phyloP scores from a whole-genome alignment of 2,888 invertebrate species.

The Andrena bicolor region DNA sequence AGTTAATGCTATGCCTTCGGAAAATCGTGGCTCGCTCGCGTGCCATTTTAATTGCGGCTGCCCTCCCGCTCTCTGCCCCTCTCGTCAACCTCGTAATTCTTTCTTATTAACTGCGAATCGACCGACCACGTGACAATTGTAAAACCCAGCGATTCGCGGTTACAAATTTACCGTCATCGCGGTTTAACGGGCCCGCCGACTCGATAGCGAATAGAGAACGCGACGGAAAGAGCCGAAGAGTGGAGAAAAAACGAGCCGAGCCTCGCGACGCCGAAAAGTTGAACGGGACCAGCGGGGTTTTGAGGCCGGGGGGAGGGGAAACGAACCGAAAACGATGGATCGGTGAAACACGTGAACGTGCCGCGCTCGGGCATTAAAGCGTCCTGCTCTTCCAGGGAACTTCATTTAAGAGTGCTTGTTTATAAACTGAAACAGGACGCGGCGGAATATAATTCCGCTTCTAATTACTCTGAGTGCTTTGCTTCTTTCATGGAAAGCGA shows the following conservation, averaged over 20 bases:
- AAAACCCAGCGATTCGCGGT: neutral
- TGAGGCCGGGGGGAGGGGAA: neutral
- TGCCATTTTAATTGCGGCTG: constrained; percentile 14
- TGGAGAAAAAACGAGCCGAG: neutral
- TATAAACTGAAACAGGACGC: constrained; percentile 83
- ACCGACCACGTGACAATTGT: neutral
- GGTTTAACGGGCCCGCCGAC: constrained; percentile 11
- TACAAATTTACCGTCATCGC: neutral
- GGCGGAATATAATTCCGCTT: constrained; percentile 82
- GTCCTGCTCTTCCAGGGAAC: constrained; percentile 71
- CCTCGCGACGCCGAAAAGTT: constrained; percentile 6
- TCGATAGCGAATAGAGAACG: constrained; percentile 3
- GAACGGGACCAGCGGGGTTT: neutral
- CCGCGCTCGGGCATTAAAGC: constrained; percentile 70
- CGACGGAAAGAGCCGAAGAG: too few species aligned
- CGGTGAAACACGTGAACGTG: constrained; percentile 64
- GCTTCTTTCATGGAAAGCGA: constrained; percentile 80
- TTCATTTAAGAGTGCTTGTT: constrained; percentile 83
- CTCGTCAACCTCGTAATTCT: neutral
- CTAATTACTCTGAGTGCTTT: constrained; percentile 83
- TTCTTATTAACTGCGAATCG: constrained; percentile 29
- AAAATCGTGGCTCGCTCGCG: constrained; percentile 27
- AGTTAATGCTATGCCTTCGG: constrained; percentile 52
- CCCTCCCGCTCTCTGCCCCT: neutral
- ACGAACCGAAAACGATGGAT: constrained; percentile 21